Base-by-base conservation (phyloP, 2,113 vertebrate genomes). In the Pandion haliaetus region DNA sequence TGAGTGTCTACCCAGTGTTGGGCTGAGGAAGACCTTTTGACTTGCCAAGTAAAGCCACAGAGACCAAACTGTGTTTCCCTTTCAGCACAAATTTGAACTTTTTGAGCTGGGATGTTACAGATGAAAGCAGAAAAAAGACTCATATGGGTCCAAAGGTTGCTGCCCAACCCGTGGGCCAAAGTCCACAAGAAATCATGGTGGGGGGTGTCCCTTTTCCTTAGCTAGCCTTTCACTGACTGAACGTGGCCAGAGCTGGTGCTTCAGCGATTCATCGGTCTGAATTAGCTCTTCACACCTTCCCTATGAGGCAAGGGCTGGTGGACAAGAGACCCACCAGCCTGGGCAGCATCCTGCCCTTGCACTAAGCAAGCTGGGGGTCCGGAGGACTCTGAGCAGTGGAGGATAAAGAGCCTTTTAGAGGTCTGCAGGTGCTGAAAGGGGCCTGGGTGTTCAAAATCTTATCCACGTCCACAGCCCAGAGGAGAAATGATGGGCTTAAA, bases 21-120 rank as follows among this genome's bases (percentile, higher is more conserved):
- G 82, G 82, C 57, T 88, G 78, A 86, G 80, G 92, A 86, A 89
- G 81, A 82, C 62, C 88, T 84, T 94, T 95, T 94, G 69, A 93
- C 85, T 65, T 94, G 92, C 96, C 96, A 95, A 95, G 95, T 93
- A 69, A 90, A 95, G 44, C 86, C 73, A 47, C 59, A 44, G 42
- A 90, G 45, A 86, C 65, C 58, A 85, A 81, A 79, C 24, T 66
- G 80, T 26, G 32, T 78, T 95, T 96, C 49, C 49, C 16, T 25
- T 73, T 74, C 5, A 2, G 70, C 40, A 26, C 44, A 61, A 62
- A 58, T 4, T 20, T 36, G 42, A 76, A 16, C 13, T 29, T 69
- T 74, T 79, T 62, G 80, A 89, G 54, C 45, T 50, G 52, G 72
- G 31, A 32, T 0, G 0, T 65, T 81, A 45, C 11, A 50, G 81